Evolutionary conservation across 2,888 invertebrate genomes (phyloP), one percentile per base, ranked within the genome.

Genomic region (Idaea straminata): DNA sequence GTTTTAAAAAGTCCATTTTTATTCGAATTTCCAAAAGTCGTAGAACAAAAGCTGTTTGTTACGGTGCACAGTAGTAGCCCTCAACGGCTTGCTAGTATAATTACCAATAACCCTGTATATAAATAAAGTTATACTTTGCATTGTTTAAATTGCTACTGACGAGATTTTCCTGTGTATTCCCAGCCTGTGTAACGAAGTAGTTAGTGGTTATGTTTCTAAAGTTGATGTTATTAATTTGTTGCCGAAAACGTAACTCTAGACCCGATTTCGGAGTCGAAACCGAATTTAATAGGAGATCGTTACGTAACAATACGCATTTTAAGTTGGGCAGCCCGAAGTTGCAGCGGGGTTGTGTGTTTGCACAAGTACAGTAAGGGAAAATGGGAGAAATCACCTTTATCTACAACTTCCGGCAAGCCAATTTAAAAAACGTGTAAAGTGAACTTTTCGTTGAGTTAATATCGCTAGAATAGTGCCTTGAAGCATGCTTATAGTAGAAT

Each of bases 401-500:
- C 25, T 25, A 3, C 25, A 25, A 25, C 25, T 25, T 25, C 25
- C 25, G 25, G 25, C 25, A 25, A 25, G 25, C 25, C 25, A 25
- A 25, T 25, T 25, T 25, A 25, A 25, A 25, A 25, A 25, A 25
- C 25, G 25, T 25, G 25, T 25, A 25, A 3, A 10, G n/a, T 38
- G 38, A 10, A 10, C 74, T 83, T 84, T 81, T 72, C 69, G 76
- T 86, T 90, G 78, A 77, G 78, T 88, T 88, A 78, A 86, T 89
- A 88, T 91, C 88, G 88, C 90, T 92, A 92, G 92, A 83, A 87
- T 92, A 92, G 92, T 92, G 92, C 92, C 92, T 92, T 92, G 87
- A 91, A 82, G 91, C 90, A 91, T 91, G 92, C 92, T 91, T 91
- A 89, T 80, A 82, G 79, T 86, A 82, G 83, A 83, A 83, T 78